These are phyloP conservation scores for Stomorhina lunata DNA, from an alignment of 2,888 invertebrate species.

Conservation along the genomic window DNA sequence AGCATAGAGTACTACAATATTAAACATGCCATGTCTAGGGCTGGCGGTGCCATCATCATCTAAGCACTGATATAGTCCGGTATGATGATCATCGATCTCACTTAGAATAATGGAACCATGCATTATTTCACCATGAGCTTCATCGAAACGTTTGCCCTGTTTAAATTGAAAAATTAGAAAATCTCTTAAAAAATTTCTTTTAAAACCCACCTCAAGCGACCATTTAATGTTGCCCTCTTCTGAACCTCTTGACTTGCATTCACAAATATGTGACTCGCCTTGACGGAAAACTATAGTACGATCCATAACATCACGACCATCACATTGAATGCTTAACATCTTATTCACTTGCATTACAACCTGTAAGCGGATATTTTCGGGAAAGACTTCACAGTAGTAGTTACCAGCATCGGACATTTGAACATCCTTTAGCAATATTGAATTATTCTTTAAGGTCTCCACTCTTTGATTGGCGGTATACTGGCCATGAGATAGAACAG, in stretches of 20 bases:
- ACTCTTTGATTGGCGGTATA: conserved; percentile 69
- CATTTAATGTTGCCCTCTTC: conserved; percentile 73
- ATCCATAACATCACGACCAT: conserved; percentile 76
- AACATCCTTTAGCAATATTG: conserved; percentile 71
- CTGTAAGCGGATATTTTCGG: conserved; percentile 71
- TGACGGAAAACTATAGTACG: conserved; percentile 75
- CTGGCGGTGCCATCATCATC: conserved; percentile 74
- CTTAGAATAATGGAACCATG: conserved; percentile 72
- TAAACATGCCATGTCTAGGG: conserved; percentile 75
- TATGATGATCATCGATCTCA: conserved; percentile 73
- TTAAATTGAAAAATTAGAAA: background rate
- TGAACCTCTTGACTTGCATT: conserved; percentile 72
- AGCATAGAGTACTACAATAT: conserved; percentile 74
- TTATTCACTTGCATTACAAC: conserved; percentile 71
- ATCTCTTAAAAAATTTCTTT: background rate
- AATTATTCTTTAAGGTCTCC: conserved; percentile 73
- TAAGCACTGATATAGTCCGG: conserved; percentile 76
- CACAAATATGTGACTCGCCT: conserved; percentile 75
- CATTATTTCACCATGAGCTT: conserved; percentile 66
- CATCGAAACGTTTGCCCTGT: conserved; percentile 73
- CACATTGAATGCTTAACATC: conserved; percentile 73
- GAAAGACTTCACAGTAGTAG: conserved; percentile 75
- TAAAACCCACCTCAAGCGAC: conserved; percentile 77
- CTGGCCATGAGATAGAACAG: conserved; percentile 71
- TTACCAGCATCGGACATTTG: conserved; percentile 72